These are phyloP conservation scores for Mizuhopecten yessoensis DNA, from an alignment of 1,140 invertebrate genomes.

Conservation along the genomic window DNA sequence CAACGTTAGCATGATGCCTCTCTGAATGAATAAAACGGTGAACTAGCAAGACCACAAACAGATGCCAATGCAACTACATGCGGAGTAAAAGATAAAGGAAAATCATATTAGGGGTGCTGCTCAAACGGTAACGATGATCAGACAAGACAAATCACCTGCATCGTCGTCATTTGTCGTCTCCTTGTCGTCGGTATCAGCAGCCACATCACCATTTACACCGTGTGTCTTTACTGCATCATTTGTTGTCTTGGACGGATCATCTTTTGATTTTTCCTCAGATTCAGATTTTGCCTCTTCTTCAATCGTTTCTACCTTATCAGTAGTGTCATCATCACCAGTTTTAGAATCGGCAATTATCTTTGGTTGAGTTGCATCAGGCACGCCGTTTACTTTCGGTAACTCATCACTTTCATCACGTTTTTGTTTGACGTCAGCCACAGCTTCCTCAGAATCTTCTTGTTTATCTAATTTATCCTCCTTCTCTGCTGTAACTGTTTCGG, in stretches of 20 bases:
- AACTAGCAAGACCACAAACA: conserved; percentile 38
- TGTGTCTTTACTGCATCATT: background rate
- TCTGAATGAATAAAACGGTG: conserved; percentile 32
- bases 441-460: conserved; percentile 42
- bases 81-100: conserved; percentile 26
- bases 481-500: background rate
- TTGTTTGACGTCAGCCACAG: conserved; percentile 34
- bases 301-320: background rate
- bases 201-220: background rate
- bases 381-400: background rate
- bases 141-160: conserved; percentile 25
- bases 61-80: conserved; percentile 31
- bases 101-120: conserved; percentile 32
- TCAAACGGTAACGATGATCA: conserved; percentile 25
- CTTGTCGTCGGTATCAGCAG: background rate
- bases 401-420: background rate
- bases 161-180: conserved; percentile 18
- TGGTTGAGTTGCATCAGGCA: background rate
- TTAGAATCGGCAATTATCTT: conserved; percentile 49
- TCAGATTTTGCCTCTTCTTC: background rate
- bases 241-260: conserved; percentile 25
- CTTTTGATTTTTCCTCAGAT: background rate
- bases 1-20: conserved; percentile 36
- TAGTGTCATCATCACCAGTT: conserved; percentile 8
- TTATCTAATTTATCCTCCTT: background rate